Conservation (phyloP, 2,797 vertebrate species). For the Paedocypris micromegethes region DNA sequence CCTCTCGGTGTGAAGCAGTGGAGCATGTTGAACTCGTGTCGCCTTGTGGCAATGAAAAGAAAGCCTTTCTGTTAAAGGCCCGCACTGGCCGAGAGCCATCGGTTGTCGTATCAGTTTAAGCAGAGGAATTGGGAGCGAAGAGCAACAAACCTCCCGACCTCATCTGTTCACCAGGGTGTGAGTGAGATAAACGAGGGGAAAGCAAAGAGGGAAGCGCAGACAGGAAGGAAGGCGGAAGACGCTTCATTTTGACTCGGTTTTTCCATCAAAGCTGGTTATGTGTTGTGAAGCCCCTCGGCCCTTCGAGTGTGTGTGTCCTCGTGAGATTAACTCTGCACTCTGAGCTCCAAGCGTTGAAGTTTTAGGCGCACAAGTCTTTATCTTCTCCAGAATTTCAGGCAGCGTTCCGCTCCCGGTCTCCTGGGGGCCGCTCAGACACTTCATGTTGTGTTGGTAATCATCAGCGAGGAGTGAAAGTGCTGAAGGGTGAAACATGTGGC, state of each 20-base stretch:
- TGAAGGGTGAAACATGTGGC: constrained; percentile 12
- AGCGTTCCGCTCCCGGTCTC: constrained; percentile 17
- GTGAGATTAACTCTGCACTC: constrained; percentile 8
- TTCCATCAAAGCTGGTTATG: constrained; percentile 18
- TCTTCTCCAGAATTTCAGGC: constrained; percentile 28
- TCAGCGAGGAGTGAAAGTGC: constrained; percentile 21
- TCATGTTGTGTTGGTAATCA: constrained; percentile 31
- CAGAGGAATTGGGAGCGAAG: constrained; percentile 30
- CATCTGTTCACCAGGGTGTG: constrained; percentile 4
- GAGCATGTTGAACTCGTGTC: constrained; percentile 23
- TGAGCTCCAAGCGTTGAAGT: constrained; percentile 4
- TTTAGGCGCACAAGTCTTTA: constrained; percentile 16
- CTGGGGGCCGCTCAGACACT: constrained; percentile 21
- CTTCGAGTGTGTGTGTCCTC: not conserved
- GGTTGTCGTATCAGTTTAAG: constrained; percentile 31
- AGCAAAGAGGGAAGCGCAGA: constrained; percentile 56
- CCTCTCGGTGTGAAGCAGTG: not conserved
- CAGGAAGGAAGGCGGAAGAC: constrained; percentile 53
- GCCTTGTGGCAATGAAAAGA: constrained; percentile 5
- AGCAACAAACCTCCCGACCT: constrained; percentile 13
- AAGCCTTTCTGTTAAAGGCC: constrained; percentile 23
- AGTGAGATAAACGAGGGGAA: constrained; percentile 37
- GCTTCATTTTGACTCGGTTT: constrained; percentile 16
- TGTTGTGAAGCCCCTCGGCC: constrained; percentile 31
- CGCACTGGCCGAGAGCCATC: constrained; percentile 10